Percentiles rank a stretch among this genome's conserved stretches.
Evolutionary conservation across 2,113 vertebrate species (phyloP).

Genomic region (Sialia sialis): DNA sequence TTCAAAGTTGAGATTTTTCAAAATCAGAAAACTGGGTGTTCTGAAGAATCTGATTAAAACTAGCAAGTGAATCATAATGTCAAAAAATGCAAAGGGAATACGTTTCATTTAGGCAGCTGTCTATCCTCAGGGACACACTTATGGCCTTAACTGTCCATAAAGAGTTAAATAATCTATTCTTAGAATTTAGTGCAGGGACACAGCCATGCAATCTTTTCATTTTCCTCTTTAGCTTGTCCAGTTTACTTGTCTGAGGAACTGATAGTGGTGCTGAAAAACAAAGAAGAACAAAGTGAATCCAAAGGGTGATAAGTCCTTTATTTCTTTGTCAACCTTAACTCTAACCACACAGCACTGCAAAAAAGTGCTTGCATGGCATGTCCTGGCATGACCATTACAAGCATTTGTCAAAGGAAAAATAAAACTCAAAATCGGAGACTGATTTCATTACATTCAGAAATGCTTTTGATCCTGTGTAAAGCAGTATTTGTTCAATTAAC

Average conservation of each 20-base stretch:
- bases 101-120: not conserved
- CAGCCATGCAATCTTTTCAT: not conserved
- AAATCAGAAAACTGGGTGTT: not conserved
- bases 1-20: not conserved
- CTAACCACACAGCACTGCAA: rapidly evolving
- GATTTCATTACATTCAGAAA: not conserved
- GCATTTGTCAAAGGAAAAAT: not conserved
- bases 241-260: not conserved
- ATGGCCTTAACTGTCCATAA: not conserved
- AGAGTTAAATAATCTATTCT: not conserved
- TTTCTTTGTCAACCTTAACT: not conserved
- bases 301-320: not conserved
- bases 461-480: not conserved
- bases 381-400: not conserved
- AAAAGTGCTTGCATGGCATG: not conserved
- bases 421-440: not conserved
- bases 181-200: not conserved
- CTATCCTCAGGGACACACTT: not conserved
- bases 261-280: not conserved
- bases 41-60: not conserved
- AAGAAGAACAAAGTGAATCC: not conserved
- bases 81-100: not conserved
- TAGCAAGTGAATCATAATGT: not conserved
- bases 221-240: not conserved
- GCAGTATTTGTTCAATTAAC: not conserved